Evolutionary conservation across 2,797 vertebrate genomes (phyloP).

Genomic region (Discoglossus pictus): DNA sequence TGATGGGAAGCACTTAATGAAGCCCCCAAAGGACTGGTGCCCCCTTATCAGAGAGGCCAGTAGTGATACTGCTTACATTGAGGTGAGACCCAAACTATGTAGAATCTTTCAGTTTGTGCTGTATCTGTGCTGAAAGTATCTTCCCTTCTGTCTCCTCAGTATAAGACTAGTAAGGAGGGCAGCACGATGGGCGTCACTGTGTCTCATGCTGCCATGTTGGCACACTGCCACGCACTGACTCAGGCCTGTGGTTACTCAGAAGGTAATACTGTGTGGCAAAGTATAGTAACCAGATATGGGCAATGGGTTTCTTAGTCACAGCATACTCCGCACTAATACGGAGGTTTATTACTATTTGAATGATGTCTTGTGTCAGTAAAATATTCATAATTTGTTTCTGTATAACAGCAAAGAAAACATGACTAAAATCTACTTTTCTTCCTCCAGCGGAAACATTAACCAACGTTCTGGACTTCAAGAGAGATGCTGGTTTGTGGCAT

Average conservation of each 20-base stretch:
- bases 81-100: too few species aligned
- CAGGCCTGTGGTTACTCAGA: constrained; percentile 91
- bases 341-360: too few species aligned
- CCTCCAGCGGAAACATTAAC: constrained; percentile 85
- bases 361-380: too few species aligned
- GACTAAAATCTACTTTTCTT: constrained; percentile 22
- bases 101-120: too few species aligned
- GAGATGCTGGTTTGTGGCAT: constrained; percentile 94
- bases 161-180: constrained; percentile 96
- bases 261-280: constrained; percentile 76
- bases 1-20: constrained; percentile 92
- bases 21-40: constrained; percentile 92
- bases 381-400: constrained; percentile 5
- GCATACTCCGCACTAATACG: too few species aligned
- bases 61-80: constrained; percentile 87
- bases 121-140: neutral
- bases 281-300: too few species aligned
- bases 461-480: constrained; percentile 96
- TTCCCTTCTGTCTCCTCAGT: constrained; percentile 70
- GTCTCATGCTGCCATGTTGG: constrained; percentile 85
- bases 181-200: constrained; percentile 92
- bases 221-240: constrained; percentile 87
- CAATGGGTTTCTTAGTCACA: constrained; percentile 38
- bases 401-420: neutral
- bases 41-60: constrained; percentile 78